Conservation (phyloP, 2,888 invertebrate genomes). For the Calliopum simillimum region DNA sequence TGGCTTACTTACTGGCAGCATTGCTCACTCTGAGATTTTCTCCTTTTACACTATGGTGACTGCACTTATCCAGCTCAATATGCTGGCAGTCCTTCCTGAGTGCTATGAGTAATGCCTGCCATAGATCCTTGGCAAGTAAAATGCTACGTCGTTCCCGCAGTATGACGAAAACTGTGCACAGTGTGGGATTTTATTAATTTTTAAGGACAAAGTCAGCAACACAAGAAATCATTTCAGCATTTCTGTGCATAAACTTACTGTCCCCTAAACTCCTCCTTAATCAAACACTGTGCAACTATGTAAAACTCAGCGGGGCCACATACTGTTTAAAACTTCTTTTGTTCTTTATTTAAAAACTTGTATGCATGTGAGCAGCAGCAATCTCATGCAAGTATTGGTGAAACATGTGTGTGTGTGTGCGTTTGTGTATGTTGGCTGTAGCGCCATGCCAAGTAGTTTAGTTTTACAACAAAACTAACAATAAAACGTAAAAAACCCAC, state of each 20-base stretch:
- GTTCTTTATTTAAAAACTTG: constrained; percentile 1
- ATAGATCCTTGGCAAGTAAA: constrained; percentile 26
- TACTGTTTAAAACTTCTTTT: constrained; percentile 16
- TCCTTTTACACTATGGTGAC: no score
- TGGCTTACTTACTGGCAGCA: neutral
- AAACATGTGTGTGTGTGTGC: neutral
- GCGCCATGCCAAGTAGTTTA: neutral
- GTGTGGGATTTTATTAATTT: no score
- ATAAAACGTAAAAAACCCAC: neutral
- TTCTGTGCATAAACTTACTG: no score
- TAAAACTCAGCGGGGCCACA: constrained; percentile 16
- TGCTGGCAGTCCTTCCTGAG: constrained; percentile 13
- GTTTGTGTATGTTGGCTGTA: neutral
- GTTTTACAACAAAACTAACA: neutral
- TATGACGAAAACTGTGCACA: neutral
- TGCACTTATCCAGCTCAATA: constrained; percentile 1
- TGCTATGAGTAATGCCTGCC: constrained; percentile 23
- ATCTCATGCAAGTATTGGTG: no score
- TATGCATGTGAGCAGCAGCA: neutral
- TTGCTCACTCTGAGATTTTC: neutral
- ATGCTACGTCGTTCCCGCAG: neutral
- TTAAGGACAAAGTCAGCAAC: no score
- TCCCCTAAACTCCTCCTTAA: no score
- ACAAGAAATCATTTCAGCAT: no score
- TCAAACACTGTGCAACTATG: no score